These are phyloP conservation scores for Kryptolebias ocellatus DNA, from an alignment of 2,797 vertebrate species.

Conservation along the genomic window DNA sequence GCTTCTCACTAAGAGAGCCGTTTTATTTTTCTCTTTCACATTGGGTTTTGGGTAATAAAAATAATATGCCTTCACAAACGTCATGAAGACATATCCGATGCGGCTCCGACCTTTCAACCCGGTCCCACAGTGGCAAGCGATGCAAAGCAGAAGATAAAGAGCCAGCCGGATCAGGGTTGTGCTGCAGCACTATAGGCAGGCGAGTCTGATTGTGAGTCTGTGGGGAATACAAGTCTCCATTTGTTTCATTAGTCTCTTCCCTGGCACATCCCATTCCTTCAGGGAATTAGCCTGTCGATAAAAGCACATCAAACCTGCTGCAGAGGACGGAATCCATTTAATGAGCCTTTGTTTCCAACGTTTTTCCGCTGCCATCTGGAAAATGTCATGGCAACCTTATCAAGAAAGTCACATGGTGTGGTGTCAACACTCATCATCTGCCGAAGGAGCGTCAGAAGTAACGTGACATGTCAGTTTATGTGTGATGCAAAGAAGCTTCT, in stretches of 20 bases:
- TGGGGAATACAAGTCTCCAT: constrained; percentile 52
- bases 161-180: constrained; percentile 14
- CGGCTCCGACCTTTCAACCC: constrained; percentile 61
- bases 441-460: constrained; percentile 51
- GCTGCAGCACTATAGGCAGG: constrained; percentile 13
- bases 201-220: constrained; percentile 28
- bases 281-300: constrained; percentile 79
- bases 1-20: constrained; percentile 21
- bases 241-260: constrained; percentile 70
- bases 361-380: constrained; percentile 68
- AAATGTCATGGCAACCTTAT: constrained; percentile 78
- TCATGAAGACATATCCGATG: constrained; percentile 48
- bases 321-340: constrained; percentile 70
- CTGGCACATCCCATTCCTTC: constrained; percentile 71
- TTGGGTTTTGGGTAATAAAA: neutral
- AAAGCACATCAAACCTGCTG: constrained; percentile 65
- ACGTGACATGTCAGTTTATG: constrained; percentile 57
- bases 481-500: constrained; percentile 49
- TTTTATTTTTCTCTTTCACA: constrained; percentile 25
- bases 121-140: constrained; percentile 26
- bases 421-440: constrained; percentile 46
- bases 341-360: constrained; percentile 71
- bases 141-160: constrained; percentile 33
- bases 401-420: constrained; percentile 51
- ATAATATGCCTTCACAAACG: constrained; percentile 25